Base-by-base conservation (phyloP, 2,797 vertebrate genomes). In the Sebastes oblongus region DNA sequence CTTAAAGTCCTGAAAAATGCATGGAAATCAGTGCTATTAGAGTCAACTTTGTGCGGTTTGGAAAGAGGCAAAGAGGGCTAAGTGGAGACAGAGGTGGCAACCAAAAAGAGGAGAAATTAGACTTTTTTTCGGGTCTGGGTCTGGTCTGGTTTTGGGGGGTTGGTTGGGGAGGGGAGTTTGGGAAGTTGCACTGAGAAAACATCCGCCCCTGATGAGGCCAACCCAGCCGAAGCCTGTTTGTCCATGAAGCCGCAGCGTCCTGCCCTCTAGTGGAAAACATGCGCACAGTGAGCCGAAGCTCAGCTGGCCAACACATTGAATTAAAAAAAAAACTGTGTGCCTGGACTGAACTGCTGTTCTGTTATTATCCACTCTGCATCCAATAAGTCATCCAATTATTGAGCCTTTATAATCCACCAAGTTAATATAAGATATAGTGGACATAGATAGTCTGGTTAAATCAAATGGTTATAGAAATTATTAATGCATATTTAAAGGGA, bases 171-270 rank as follows among this genome's bases (percentile, higher is more conserved):
- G 85, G 86, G 81, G 75, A 12, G 46, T 66, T 73, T 90, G 93
- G 90, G 86, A 91, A 90, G 85, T 91, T 92, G 81, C 81, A 76
- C 81, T 84, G 90, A 90, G 88, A 93, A 94, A 93, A 95, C 92
- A 94, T 93, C 93, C 92, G 92, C 89, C 89, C 91, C 81, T 89
- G 92, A 91, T 91, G 88, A 91, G 89, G 87, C 90, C 90, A 86
- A 75, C 76, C 83, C 87, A 88, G 84, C 78, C 87, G 72, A 79
- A 88, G 89, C 82, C 85, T 85, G 86, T 93, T 89, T 91, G 90
- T 90, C 88, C 78, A 66, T 72, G 75, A 75, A 66, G 62, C 59
- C 69, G 2, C 78, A 62, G 64, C 4, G 77, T 58, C 8, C 72
- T 34, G 90, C 90, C 92, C 88, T 77, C 93, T 93, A 2, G 88